Base-by-base conservation (phyloP, 35 echinoderm and acorn worm genomes). In the Amphiura filiformis region DNA sequence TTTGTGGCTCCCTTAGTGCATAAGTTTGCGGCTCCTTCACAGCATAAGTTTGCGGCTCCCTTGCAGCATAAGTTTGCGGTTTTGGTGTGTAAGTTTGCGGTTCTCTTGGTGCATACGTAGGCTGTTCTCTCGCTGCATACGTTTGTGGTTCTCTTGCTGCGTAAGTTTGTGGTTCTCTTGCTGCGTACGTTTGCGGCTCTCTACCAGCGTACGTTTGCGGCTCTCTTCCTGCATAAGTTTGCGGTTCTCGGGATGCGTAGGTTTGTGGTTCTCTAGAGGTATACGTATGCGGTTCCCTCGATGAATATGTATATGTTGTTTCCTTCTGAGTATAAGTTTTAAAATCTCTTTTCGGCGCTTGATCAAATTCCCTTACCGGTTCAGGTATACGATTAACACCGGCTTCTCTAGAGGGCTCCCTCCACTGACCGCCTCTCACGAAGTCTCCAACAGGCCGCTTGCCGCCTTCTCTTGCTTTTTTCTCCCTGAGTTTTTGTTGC, bases 401-500 rank as follows among this genome's bases (percentile, higher is more conserved):
- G 41, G 41, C 17, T 47, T 47, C 41, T 17, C 41, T 17, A 47
- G 41, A 47, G 2, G 61, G 61, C 61, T 70, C 61, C 28, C 26
- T 70, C 61, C 61, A 70, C 26, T 5, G 61, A 26, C 17, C 28
- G 4, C 17, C 3, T 70, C 61, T 70, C 4, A 70, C 26, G 7
- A 70, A n/a, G 28, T 70, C 61, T 26, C 61, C 61, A 11, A 30
- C 61, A 15, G 61, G 61, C 28, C 61, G 15, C 15, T 23, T 30
- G 4, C 11, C 56, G 0, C 32, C 56, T 85, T 91, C 89, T 34
- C 81, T 77, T 28, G 76, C 81, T 35, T 76, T 65, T 36, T 91
- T 91, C 82, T 91, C 89, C 32, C 82, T 83, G 36, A 91, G 82
- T 40, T 85, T 91, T 30, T 91, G 81, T 75, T 91, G 89, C 75